Evolutionary conservation across 2,113 vertebrate species (phyloP), one percentile per base, ranked within the genome.

Genomic region (Pseudorhombus dupliciocellatus): DNA sequence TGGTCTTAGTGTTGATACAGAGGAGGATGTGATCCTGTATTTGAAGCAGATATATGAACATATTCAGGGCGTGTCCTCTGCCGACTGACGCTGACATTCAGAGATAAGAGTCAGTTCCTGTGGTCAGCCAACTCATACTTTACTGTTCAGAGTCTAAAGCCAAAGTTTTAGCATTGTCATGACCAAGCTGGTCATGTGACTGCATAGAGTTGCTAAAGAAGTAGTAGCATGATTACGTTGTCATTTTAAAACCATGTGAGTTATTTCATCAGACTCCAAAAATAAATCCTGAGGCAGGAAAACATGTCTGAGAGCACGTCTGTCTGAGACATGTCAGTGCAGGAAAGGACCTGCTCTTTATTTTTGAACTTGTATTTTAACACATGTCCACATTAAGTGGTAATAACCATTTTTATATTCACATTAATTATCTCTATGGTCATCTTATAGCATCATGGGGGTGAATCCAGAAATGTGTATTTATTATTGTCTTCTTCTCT

Each of bases 101-200:
- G 7, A 30, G 66, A 70, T 54, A 12, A 63, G n/a, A 10, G 26
- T 14, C 11, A 0, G 20, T 28, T 55, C 25, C 15, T 54, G 55
- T 42, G 51, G 4, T 40, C 51, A 16, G 22, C 15, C 21, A n/a
- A 46, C 63, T 53, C 66, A 2, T 25, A 44, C 57, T 6, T 31
- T 11, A 11, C 55, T 15, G 5, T 15, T 4, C 63, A 9, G 24
- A 24, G 37, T 25, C 42, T 40, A 54, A 16, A 16, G 40, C 25
- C 1, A 25, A 25, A 74, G 70, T 53, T 68, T 87, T 85, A 46
- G 31, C 31, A 77, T 86, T 0, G 85, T 61, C 79, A 88, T 80
- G 89, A 87, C 80, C 78, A 80, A 80, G 6, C 18, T 4, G 0
- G 72, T 86, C 85, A 84, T 34, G 61, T 85, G 87, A 80, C 65